Conservation (phyloP, 1,140 invertebrate species). For the Cydia strobilella region DNA sequence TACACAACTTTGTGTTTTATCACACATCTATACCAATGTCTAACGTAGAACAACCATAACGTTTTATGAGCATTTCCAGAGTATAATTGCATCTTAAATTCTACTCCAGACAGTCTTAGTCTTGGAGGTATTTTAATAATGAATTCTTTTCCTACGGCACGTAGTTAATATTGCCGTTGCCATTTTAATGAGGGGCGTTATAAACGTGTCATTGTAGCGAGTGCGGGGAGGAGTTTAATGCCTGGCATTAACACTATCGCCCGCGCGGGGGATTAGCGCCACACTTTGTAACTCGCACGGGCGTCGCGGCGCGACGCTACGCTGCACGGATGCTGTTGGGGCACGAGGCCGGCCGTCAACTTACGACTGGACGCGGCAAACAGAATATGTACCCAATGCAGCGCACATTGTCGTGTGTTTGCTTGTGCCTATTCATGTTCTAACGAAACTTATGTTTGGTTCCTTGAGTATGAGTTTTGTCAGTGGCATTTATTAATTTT, state of each 20-base stretch:
- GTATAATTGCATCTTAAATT: conserved; percentile 58
- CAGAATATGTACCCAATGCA: neutral
- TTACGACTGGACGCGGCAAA: neutral
- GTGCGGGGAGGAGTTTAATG: conserved; percentile 46
- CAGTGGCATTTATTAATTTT: too few species aligned
- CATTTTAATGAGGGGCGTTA: conserved; percentile 58
- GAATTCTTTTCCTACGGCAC: conserved; percentile 64
- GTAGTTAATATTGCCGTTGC: conserved; percentile 56
- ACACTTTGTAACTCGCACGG: conserved; percentile 52
- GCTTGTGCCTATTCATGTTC: neutral
- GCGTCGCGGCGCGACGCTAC: conserved; percentile 28
- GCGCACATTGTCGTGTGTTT: neutral
- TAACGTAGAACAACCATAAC: conserved; percentile 23
- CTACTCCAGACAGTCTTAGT: conserved; percentile 60
- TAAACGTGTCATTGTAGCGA: conserved; percentile 56
- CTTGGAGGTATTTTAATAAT: conserved; percentile 67
- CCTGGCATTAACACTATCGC: conserved; percentile 56
- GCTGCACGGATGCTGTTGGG: neutral
- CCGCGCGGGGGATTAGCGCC: conserved; percentile 44
- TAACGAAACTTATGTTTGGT: too few species aligned
- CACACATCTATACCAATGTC: neutral
- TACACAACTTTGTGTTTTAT: neutral
- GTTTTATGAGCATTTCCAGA: conserved; percentile 27
- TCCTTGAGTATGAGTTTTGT: too few species aligned
- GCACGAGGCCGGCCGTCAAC: too few species aligned